Evolutionary conservation across 1,140 invertebrate genomes (phyloP), one percentile per base, ranked within the genome.

Genomic region (Ephestia elutella): DNA sequence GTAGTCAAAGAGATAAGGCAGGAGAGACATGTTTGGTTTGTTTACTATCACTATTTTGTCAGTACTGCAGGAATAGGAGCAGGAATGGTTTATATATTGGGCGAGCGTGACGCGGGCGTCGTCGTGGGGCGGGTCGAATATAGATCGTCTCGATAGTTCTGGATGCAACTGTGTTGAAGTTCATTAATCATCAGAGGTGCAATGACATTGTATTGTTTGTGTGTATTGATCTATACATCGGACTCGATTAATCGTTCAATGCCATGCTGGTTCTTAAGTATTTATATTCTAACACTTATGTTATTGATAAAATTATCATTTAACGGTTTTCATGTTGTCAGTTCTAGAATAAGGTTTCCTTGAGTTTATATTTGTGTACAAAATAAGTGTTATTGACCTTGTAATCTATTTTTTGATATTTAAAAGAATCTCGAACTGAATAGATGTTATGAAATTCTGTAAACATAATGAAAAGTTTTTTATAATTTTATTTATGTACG

Each of bases 1-100:
- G 68, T 84, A 85, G 51, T 87, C 77, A 59, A 80, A 81, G 68
- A 85, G 73, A 49, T 79, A 80, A 35, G 80, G 80, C 13, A 71
- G 54, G 0, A 84, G 58, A 58, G 82, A 78, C 82, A 86, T 87
- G 68, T 68, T 66, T 18, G 50, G 35, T 70, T 35, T 44, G 54
- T 13, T 59, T 50, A 59, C 25, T 17, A 20, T 49, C 57, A 65
- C 59, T 66, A 56, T 63, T 20, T 56, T 44, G 58, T 71, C 65
- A 38, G 61, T 60, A 75, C 62, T 81, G 70, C 59, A 55, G 50
- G 44, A 58, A 20, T 65, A 21, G 54, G 49, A 20, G 56, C 51
- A 15, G 38, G 63, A 32, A 19, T 56, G 66, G 63, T 63, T 73
- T 83, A 80, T 85, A 82, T 80, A 75, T 69, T 25, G 48, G n/a